Percentiles rank a stretch among this genome's conserved stretches.
These are phyloP conservation scores for Leucophora obtusa DNA, from an alignment of 2,888 invertebrate genomes.

Conservation along the genomic window DNA sequence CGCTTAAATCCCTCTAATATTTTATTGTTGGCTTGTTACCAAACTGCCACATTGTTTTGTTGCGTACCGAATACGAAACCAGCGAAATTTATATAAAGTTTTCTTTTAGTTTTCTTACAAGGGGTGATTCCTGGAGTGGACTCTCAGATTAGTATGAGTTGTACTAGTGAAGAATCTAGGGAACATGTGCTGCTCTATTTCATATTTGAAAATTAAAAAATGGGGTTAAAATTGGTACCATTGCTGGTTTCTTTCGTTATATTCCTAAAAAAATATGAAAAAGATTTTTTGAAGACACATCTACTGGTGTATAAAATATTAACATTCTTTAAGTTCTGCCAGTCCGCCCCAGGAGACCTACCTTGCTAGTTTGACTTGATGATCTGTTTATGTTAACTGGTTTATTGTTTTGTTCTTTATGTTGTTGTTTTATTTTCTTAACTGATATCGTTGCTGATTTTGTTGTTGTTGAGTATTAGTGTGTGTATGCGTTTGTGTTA, in stretches of 20 bases:
- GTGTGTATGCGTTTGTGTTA: not conserved
- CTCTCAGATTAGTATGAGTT: too few species aligned
- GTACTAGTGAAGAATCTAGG: too few species aligned
- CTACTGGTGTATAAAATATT: too few species aligned
- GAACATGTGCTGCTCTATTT: too few species aligned
- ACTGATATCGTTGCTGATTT: not conserved
- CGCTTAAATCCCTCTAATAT: constrained; percentile 32
- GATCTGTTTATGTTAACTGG: constrained; percentile 64
- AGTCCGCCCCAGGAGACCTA: too few species aligned
- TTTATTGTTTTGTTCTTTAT: constrained; percentile 49
- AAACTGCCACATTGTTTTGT: constrained; percentile 40
- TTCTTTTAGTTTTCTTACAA: constrained; percentile 20
- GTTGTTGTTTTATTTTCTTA: constrained; percentile 6
- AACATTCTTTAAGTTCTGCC: too few species aligned
- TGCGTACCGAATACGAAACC: constrained; percentile 17
- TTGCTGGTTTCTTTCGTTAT: too few species aligned
- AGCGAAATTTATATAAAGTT: constrained; percentile 4
- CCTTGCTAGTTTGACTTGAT: constrained; percentile 55
- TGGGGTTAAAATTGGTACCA: too few species aligned
- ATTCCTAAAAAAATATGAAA: too few species aligned
- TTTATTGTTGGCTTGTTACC: constrained; percentile 31
- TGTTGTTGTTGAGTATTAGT: constrained; percentile 1
- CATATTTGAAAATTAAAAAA: too few species aligned
- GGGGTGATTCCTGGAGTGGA: too few species aligned
- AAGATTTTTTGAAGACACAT: too few species aligned